Percentiles rank a stretch among this genome's conserved stretches.
Conservation (phyloP, 2,797 vertebrate species). For the Gouania willdenowi region DNA sequence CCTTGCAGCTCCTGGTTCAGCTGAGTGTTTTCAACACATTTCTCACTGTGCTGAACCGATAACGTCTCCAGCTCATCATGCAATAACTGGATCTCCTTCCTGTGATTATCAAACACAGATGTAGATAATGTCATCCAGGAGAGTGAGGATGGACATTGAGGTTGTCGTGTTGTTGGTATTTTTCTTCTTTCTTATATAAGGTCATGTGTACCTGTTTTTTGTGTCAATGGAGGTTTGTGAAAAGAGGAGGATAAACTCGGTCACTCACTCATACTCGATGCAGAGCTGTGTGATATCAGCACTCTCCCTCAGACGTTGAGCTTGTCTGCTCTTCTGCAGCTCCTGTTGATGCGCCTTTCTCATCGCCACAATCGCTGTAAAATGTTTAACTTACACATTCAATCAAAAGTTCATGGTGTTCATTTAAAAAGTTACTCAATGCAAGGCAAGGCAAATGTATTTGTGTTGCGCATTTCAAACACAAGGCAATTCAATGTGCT, state of each 20-base stretch:
- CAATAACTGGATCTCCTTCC: slow-evolving; percentile 86
- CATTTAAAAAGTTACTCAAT: too few relatives aligned
- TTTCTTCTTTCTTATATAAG: too few relatives aligned
- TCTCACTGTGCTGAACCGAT: slow-evolving; percentile 91
- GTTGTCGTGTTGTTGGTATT: too few relatives aligned
- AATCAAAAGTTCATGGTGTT: too few relatives aligned
- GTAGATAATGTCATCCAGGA: not conserved
- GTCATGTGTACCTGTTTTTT: too few relatives aligned
- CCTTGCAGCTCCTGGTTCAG: slow-evolving; percentile 85
- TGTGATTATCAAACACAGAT: slow-evolving; percentile 49
- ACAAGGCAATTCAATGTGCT: too few relatives aligned
- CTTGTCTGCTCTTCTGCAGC: slow-evolving; percentile 82
- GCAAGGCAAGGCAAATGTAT: too few relatives aligned
- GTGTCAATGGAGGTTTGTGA: too few relatives aligned
- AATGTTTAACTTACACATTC: not conserved
- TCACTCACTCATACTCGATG: slow-evolving; percentile 83
- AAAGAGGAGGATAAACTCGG: too few relatives aligned
- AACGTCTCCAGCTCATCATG: slow-evolving; percentile 89
- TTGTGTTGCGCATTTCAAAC: too few relatives aligned
- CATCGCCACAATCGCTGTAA: slow-evolving; percentile 89
- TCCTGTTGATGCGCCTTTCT: slow-evolving; percentile 89
- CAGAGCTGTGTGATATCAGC: slow-evolving; percentile 80
- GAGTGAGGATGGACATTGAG: not conserved
- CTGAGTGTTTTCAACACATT: slow-evolving; percentile 89
- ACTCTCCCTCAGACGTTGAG: slow-evolving; percentile 79